Percentiles rank a stretch among this genome's conserved stretches.
phyloP scores from a whole-genome alignment of 2,797 vertebrate species.

The Mycteria americana region DNA sequence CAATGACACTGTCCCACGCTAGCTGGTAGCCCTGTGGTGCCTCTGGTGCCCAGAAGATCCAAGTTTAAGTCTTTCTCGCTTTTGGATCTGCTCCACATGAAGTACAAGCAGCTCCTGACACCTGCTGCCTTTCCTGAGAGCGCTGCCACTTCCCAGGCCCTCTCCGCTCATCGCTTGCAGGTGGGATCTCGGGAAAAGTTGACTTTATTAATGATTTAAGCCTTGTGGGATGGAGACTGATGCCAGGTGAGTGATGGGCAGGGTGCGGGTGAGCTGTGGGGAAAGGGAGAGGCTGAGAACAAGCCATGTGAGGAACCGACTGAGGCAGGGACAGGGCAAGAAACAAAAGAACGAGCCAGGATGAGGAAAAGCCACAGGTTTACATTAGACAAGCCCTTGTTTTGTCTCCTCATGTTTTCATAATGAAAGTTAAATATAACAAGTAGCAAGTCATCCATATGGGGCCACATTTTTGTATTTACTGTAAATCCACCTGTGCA shows the following conservation, averaged over 20 bases:
- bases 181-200: background rate
- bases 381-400: background rate
- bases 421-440: background rate
- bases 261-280: background rate
- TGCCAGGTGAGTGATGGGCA: background rate
- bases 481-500: background rate
- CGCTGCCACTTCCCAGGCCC: background rate
- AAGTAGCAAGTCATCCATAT: background rate
- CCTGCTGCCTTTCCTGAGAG: background rate
- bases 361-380: background rate
- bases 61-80: background rate
- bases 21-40: background rate
- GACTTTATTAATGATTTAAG: background rate
- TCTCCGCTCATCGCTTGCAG: background rate
- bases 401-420: background rate
- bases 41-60: background rate
- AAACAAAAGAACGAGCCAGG: background rate
- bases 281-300: background rate
- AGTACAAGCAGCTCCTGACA: background rate
- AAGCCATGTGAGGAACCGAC: background rate
- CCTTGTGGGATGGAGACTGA: background rate
- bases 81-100: background rate
- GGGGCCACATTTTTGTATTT: background rate
- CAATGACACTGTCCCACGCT: background rate
- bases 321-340: background rate